Evolutionary conservation across 2,797 vertebrate species (phyloP).

Genomic region (Podargus strigoides): DNA sequence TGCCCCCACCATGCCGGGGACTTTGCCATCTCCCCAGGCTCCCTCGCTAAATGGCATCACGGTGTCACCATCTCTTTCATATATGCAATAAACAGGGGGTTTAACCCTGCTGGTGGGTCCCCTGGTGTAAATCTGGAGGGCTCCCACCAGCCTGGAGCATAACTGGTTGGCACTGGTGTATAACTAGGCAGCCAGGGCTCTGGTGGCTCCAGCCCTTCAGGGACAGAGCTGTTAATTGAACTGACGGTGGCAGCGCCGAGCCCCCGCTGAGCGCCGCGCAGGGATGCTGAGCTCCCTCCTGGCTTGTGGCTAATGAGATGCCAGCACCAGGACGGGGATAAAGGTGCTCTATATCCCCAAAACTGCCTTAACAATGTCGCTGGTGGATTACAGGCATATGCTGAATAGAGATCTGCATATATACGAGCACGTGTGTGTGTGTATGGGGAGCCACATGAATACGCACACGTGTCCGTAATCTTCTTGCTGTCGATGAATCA

Average conservation of each 20-base stretch:
- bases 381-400: too few relatives aligned
- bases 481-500: background rate
- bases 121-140: background rate
- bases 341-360: background rate
- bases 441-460: background rate
- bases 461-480: background rate
- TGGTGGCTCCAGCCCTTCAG: background rate
- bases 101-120: background rate
- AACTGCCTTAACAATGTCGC: too few relatives aligned
- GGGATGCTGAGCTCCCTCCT: background rate
- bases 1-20: accelerated
- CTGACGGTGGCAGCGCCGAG: accelerated
- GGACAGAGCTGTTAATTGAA: background rate
- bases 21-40: too few relatives aligned
- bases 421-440: accelerated
- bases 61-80: background rate
- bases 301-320: background rate
- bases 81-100: accelerated
- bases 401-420: background rate
- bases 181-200: background rate
- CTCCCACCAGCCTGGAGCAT: accelerated
- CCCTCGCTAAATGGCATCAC: background rate
- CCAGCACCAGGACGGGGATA: background rate
- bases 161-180: background rate
- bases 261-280: background rate